These are phyloP conservation scores for Alectoris magna DNA, from an alignment of 2,797 vertebrate species.

Conservation along the genomic window DNA sequence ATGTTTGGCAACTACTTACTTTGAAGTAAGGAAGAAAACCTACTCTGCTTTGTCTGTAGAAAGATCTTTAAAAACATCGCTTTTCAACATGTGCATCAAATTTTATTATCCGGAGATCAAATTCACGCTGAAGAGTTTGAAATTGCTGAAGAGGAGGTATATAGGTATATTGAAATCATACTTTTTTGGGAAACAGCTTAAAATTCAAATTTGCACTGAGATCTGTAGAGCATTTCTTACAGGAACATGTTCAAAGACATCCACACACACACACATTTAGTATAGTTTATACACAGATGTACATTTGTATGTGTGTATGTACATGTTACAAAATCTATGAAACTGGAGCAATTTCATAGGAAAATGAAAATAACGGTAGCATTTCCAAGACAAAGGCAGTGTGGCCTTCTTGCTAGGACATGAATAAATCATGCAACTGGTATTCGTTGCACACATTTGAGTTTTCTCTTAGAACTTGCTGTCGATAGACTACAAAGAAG, in stretches of 20 bases:
- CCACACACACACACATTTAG: not conserved
- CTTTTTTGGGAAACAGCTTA: slow-evolving; percentile 20
- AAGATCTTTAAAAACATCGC: not conserved
- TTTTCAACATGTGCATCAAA: slow-evolving; percentile 46
- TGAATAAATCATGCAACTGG: slow-evolving; percentile 64
- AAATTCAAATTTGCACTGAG: slow-evolving; percentile 28
- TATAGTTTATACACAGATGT: not conserved
- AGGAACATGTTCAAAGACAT: not conserved
- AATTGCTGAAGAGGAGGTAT: slow-evolving; percentile 17
- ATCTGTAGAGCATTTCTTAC: slow-evolving; percentile 5
- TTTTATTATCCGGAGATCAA: slow-evolving; percentile 46
- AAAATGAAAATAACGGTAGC: not conserved
- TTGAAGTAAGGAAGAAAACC: not conserved
- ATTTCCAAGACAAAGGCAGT: not conserved
- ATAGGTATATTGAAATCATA: slow-evolving; percentile 15
- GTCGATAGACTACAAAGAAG: slow-evolving; percentile 48
- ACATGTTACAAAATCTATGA: not conserved
- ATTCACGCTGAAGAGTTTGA: slow-evolving; percentile 8
- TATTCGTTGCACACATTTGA: slow-evolving; percentile 53
- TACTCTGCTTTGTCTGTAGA: not conserved
- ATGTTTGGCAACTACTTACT: not conserved
- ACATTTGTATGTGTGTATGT: accelerated
- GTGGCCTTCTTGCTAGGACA: not conserved
- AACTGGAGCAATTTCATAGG: not conserved
- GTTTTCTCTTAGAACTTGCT: slow-evolving; percentile 42